Conservation (phyloP, 2,888 invertebrate genomes). For the Diarsia dahlii region DNA sequence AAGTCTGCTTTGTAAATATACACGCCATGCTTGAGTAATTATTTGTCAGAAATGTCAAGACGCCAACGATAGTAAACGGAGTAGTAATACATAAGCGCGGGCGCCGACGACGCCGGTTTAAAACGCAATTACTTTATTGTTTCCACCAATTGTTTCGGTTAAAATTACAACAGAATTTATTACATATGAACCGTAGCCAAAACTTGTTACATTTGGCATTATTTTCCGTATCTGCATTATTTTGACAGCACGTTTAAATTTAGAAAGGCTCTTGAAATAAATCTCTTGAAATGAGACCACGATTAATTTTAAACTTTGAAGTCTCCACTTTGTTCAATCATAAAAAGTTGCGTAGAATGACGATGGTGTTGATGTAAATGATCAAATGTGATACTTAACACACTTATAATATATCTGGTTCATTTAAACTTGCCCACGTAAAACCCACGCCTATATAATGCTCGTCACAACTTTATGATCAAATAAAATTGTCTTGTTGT, state of each 20-base stretch:
- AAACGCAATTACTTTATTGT: slow-evolving; percentile 47
- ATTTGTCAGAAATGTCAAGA: slow-evolving; percentile 61
- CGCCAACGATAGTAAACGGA: slow-evolving; percentile 50
- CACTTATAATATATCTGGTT: slow-evolving; percentile 28
- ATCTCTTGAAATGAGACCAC: slow-evolving; percentile 23
- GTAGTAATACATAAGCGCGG: slow-evolving; percentile 23
- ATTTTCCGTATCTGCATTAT: slow-evolving; percentile 41
- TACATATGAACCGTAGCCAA: slow-evolving; percentile 46
- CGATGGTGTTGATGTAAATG: slow-evolving; percentile 47
- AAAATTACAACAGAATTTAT: slow-evolving; percentile 54
- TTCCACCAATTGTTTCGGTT: slow-evolving; percentile 46
- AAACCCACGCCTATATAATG: slow-evolving; percentile 42
- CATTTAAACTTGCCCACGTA: slow-evolving; percentile 54
- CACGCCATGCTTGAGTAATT: slow-evolving; percentile 34
- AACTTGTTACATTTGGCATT: slow-evolving; percentile 37
- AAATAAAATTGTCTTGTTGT: slow-evolving; percentile 47
- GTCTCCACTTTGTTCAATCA: slow-evolving; percentile 37
- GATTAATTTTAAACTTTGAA: slow-evolving; percentile 50
- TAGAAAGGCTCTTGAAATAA: slow-evolving; percentile 44
- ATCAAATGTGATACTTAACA: slow-evolving; percentile 41
- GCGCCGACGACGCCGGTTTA: slow-evolving; percentile 25
- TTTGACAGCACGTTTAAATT: slow-evolving; percentile 34
- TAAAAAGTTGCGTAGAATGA: slow-evolving; percentile 38
- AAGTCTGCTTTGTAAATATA: slow-evolving; percentile 30
- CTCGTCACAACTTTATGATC: slow-evolving; percentile 47